Base-by-base conservation (phyloP, 1,140 invertebrate species). In the Uloborus diversus region DNA sequence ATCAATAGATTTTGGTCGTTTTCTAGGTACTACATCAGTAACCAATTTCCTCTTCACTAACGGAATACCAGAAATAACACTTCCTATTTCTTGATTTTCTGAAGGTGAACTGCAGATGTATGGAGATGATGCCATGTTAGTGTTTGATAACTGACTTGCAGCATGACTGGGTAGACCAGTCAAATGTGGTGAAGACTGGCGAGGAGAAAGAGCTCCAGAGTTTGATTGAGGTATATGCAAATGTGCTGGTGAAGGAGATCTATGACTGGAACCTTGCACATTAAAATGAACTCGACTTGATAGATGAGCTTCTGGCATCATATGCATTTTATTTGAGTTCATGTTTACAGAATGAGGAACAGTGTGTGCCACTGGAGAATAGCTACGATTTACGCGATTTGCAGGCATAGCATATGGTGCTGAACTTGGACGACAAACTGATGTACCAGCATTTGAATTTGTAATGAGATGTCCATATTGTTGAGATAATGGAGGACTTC, bases 401-500 rank as follows among this genome's bases (percentile, higher is more conserved):
- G 47, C 53, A 71, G 82, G 59, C 13, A 64, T n/a, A 14, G 76
- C 59, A 30, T 65, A 82, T 23, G 69, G 69, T 35, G 73, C 68
- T 37, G 56, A 70, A 47, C 37, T 69, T 11, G 82, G 70, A 28
- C 91, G 84, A 85, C 90, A 88, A 70, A 91, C 86, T 79, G 90
- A 89, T 80, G 91, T 89, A 82, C 92, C 88, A 82, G 89, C 85
- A 32, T 57, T 57, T 32, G 66, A 68, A 66, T 65, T 75, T 20
- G 75, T 61, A 81, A 76, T 81, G 69, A 92, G 91, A 85, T 92
- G 93, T 4, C 92, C 90, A 84, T 93, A 93, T 70, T 94, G 91
- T 81, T 94, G 92, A 49, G 90, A 91, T n/a, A 92, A 92, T 62
- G 92, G 92, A 4, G 93, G 93, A 84, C 92, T 93, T 81, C 90